Percentiles rank a stretch among this genome's conserved stretches.
phyloP scores from a whole-genome alignment of 1,140 invertebrate genomes.

The Drepana arcuata region DNA sequence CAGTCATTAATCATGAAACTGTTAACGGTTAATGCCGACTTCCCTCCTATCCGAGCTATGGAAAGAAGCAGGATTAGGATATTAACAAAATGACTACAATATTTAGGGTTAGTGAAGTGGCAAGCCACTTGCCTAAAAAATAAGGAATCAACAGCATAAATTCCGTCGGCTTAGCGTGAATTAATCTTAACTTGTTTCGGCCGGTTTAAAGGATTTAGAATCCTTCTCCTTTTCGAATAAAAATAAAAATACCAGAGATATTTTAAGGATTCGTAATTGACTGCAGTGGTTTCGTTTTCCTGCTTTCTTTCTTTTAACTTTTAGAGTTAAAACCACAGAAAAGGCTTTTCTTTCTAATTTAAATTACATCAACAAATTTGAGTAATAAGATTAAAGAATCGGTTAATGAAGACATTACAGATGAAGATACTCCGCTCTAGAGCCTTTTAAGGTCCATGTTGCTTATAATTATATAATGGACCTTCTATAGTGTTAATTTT shows the following conservation, averaged over 20 bases:
- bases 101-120: slow-evolving; percentile 61
- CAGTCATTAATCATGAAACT: slow-evolving; percentile 71
- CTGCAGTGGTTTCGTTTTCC: slow-evolving; percentile 39
- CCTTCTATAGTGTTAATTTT: too few relatives aligned
- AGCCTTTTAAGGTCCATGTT: too few relatives aligned
- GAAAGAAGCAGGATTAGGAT: slow-evolving; percentile 62
- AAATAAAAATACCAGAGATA: slow-evolving; percentile 54
- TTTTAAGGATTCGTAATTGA: slow-evolving; percentile 65
- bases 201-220: slow-evolving; percentile 60
- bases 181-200: slow-evolving; percentile 55
- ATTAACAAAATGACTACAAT: slow-evolving; percentile 67
- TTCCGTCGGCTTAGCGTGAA: slow-evolving; percentile 46
- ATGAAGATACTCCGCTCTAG: too few relatives aligned
- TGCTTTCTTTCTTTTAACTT: slow-evolving; percentile 30
- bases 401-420: too few relatives aligned
- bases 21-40: slow-evolving; percentile 67
- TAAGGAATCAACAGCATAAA: slow-evolving; percentile 22
- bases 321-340: slow-evolving; percentile 39
- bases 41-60: slow-evolving; percentile 45
- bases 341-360: too few relatives aligned
- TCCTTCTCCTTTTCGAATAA: slow-evolving; percentile 47
- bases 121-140: slow-evolving; percentile 55
- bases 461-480: too few relatives aligned
- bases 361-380: slow-evolving; percentile 51
- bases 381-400: slow-evolving; percentile 32